Evolutionary conservation across 1,140 invertebrate genomes (phyloP), one percentile per base, ranked within the genome.

Genomic region (Bombus turneri): DNA sequence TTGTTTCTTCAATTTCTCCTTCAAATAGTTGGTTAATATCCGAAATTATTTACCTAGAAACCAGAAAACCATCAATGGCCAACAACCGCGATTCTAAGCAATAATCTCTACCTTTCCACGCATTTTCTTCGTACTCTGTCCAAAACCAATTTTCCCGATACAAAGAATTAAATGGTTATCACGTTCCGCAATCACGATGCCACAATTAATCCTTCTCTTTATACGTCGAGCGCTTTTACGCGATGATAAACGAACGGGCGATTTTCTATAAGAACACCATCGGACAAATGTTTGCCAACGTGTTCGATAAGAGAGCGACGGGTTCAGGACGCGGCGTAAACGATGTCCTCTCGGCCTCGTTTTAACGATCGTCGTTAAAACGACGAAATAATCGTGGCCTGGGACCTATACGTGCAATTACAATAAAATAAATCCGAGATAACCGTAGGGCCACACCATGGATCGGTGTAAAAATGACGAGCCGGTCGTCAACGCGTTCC

Each of bases 231-330:
- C n/a, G 13, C 57, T 75, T 64, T 68, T 66, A 66, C 73, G 41
- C 31, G 12, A 9, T 41, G 41, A 53, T 66, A 75, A 82, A 82
- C 71, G 66, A 66, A 6, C 71, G 25, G 9, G 9, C 1, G 41
- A 82, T 75, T 82, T 82, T 82, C 81, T 75, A 66, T 66, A 75
- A 75, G 81, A 82, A 64, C 71, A 25, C 25, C 69, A 8, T 18
- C 41, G 72, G 31, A 66, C 71, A 47, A 84, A 84, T 84, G 83
- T 80, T 85, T 85, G 53, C 47, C 47, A 18, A 69, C 83, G 53
- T 18, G 37, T 53, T 41, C 31, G 66, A 47, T 43, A 18, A 78
- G 28, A 39, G 13, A 22, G 25, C 13, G 10, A 53, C 34, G 22
- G 13, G 22, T 13, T 10, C 47, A 22, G 71, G 0, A 82, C 71